Percentiles rank a stretch among this genome's conserved stretches.
Evolutionary conservation across 2,797 vertebrate species (phyloP).

Genomic region (Myoxocephalus aenaeus): DNA sequence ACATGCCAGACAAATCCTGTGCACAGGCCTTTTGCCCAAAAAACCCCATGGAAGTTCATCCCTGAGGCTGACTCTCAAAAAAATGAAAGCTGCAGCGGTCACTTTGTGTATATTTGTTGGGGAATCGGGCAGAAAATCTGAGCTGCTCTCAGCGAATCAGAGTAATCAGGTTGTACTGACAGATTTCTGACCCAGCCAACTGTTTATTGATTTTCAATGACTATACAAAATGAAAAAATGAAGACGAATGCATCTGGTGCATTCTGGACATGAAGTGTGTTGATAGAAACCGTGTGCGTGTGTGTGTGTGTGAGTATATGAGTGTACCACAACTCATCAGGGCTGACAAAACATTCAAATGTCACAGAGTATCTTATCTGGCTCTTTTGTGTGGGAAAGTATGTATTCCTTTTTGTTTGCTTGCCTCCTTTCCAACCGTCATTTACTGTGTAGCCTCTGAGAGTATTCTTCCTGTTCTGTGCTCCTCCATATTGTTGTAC

Average conservation of each 20-base stretch:
- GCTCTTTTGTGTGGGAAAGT: slow-evolving; percentile 13
- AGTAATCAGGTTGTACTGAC: slow-evolving; percentile 43
- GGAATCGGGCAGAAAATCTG: slow-evolving; percentile 34
- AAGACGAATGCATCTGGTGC: slow-evolving; percentile 6
- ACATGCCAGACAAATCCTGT: slow-evolving; percentile 53
- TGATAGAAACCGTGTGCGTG: too few species aligned
- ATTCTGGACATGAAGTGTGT: slow-evolving; percentile 22
- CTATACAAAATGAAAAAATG: slow-evolving; percentile 32
- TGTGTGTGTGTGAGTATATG: background rate
- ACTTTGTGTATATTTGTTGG: slow-evolving; percentile 20
- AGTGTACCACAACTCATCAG: background rate
- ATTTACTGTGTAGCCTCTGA: background rate
- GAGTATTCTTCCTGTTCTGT: slow-evolving; percentile 1
- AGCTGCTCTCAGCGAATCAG: slow-evolving; percentile 38
- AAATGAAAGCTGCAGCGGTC: slow-evolving; percentile 22
- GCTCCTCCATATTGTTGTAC: background rate
- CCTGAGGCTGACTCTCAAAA: slow-evolving; percentile 20
- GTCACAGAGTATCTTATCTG: background rate
- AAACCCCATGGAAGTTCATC: slow-evolving; percentile 40
- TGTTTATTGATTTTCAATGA: slow-evolving; percentile 57
- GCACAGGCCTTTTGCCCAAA: slow-evolving; percentile 33
- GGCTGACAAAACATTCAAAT: slow-evolving; percentile 25
- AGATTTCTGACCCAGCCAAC: slow-evolving; percentile 7
- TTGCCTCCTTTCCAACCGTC: background rate
- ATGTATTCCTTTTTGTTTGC: slow-evolving; percentile 9